phyloP scores from a whole-genome alignment of 2,797 vertebrate genomes.

The Florisuga fusca region DNA sequence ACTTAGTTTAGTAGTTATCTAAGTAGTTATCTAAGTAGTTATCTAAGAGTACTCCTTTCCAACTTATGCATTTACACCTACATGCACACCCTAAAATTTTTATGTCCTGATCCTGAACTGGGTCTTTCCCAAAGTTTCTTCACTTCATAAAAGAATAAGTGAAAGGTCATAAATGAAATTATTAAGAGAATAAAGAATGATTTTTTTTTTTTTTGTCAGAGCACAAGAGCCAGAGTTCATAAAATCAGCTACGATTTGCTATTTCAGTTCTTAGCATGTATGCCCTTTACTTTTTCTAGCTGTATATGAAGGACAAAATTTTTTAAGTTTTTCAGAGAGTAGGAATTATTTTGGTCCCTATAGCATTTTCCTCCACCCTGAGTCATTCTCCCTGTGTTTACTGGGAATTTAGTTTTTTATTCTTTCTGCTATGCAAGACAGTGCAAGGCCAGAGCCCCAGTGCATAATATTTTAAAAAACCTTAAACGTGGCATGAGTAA shows the following conservation, averaged over 20 bases:
- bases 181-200: neutral
- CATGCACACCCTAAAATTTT: neutral
- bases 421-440: neutral
- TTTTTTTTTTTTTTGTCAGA: neutral
- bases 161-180: neutral
- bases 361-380: neutral
- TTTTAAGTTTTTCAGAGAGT: neutral
- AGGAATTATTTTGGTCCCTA: neutral
- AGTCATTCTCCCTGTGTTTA: neutral
- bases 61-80: neutral
- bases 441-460: neutral
- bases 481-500: neutral
- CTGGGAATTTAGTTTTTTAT: neutral
- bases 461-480: neutral
- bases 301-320: neutral
- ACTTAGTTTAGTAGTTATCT: neutral
- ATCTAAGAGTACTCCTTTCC: no score
- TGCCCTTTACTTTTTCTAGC: conserved; percentile 15
- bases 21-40: no score
- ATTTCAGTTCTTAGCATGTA: neutral
- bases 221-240: neutral
- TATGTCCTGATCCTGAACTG: neutral
- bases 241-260: neutral
- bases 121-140: neutral
- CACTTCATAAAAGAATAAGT: neutral